Conservation (phyloP, 2,888 invertebrate genomes). For the Ornithoptera alexandrae region DNA sequence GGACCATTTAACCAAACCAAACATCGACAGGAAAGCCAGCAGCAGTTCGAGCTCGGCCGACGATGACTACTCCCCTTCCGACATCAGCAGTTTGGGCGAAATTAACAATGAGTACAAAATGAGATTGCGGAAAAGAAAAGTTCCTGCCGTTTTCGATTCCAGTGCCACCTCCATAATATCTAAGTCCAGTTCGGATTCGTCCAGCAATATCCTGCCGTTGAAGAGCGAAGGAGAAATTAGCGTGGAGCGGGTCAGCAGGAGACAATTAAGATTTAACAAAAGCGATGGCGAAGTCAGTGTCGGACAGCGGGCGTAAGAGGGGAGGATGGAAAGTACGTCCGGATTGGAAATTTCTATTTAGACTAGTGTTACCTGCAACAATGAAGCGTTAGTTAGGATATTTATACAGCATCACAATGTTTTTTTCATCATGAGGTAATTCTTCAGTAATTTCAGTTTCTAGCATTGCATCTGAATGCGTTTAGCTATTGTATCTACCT, state of each 20-base stretch:
- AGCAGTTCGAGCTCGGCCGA: slow-evolving; percentile 64
- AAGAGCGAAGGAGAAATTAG: slow-evolving; percentile 68
- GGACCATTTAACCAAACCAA: background rate
- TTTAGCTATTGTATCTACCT: no score
- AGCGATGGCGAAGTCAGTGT: slow-evolving; percentile 60
- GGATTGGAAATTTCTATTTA: no score
- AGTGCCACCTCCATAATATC: slow-evolving; percentile 53
- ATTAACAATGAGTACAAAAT: slow-evolving; percentile 52
- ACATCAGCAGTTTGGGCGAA: slow-evolving; percentile 72
- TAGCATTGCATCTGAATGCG: no score
- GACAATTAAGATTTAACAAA: slow-evolving; percentile 37
- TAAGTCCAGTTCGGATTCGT: slow-evolving; percentile 52
- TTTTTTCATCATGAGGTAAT: no score
- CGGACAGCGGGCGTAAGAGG: slow-evolving; percentile 23
- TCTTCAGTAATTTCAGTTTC: no score
- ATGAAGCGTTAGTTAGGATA: no score
- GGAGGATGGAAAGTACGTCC: no score
- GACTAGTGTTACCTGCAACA: no score
- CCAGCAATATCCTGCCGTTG: slow-evolving; percentile 54
- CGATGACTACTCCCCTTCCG: slow-evolving; percentile 64
- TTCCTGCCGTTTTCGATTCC: slow-evolving; percentile 53
- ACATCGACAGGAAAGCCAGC: slow-evolving; percentile 33
- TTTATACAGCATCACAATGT: no score
- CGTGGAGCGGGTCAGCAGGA: slow-evolving; percentile 43
- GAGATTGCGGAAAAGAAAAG: slow-evolving; percentile 43